Base-by-base conservation (phyloP, 2,888 invertebrate species). In the Archips xylosteana region DNA sequence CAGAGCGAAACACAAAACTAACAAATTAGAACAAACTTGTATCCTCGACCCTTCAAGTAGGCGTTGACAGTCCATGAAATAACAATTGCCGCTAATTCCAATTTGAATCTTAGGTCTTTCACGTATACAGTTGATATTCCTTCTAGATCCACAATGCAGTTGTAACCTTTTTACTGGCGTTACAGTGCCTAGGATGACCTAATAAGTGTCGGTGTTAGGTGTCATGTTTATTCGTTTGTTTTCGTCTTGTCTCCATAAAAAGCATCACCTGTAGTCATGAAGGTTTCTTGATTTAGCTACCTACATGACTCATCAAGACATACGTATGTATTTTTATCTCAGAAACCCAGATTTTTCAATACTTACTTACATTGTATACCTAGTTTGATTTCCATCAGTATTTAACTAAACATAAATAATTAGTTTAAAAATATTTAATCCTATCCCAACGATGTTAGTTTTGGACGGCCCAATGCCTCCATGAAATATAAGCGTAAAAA, bases 151-250 rank as follows among this genome's bases (percentile, higher is more conserved):
- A 9, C 6, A 23, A 8, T 54, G 23, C 9, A 23, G 23, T 23
- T 54, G 54, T 2, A 15, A 54, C 54, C 54, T 54, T 15, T 15
- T 51, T 54, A 23, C 23, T 23, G 23, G 23, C 23, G 23, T 23
- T 23, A 23, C 1, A 23, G 32, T 34, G 8, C 34, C 65, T 32
- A 4, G 32, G 15, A n/a, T 65, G 54, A 54, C 65, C 51, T 65
- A 65, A 65, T 39, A 64, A 64, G 51, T 36, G 36, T 10, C 15
- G 15, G 23, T 54, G 65, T 51, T 15, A 57, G 34, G 36, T 49
- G 32, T 64, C n/a, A 34, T 64, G 49, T 64, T 64, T 65, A 51
- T 51, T 51, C 13, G 45, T 51, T 51, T 54, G 63, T 63, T 63
- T 63, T 34, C 47, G 23, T n/a, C 5, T 23, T 62, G 15, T 0